These are phyloP conservation scores for Leptinotarsa lineolata DNA, from an alignment of 1,140 invertebrate species.

Conservation along the genomic window DNA sequence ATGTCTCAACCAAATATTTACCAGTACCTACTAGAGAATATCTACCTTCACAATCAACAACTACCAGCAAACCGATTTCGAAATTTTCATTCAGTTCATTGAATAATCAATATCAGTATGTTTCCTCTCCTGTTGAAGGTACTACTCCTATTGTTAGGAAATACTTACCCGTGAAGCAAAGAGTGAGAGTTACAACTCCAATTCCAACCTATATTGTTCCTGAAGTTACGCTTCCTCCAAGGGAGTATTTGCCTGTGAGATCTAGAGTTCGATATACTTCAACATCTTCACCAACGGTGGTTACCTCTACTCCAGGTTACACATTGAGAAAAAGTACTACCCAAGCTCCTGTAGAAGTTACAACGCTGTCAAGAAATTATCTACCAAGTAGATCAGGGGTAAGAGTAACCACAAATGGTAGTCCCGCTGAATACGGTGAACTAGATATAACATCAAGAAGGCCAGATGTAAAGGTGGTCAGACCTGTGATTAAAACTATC, in stretches of 20 bases:
- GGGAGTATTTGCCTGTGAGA: slow-evolving; percentile 29
- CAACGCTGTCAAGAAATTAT: slow-evolving; percentile 38
- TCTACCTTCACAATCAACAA: slow-evolving; percentile 7
- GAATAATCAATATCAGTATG: slow-evolving; percentile 37
- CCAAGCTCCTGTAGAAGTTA: slow-evolving; percentile 41
- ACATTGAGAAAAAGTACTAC: slow-evolving; percentile 29
- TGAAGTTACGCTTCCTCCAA: not conserved
- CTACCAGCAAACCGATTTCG: slow-evolving; percentile 38
- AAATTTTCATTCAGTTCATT: slow-evolving; percentile 41
- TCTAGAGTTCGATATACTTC: slow-evolving; percentile 23
- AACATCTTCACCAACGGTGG: slow-evolving; percentile 10
- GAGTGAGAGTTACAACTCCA: slow-evolving; percentile 25
- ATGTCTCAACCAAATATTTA: slow-evolving; percentile 10
- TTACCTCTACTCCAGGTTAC: slow-evolving; percentile 5
- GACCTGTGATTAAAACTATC: slow-evolving; percentile 42
- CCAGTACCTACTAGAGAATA: slow-evolving; percentile 19
- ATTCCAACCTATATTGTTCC: slow-evolving; percentile 23
- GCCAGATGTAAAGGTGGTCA: slow-evolving; percentile 37
- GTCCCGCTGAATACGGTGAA: not conserved
- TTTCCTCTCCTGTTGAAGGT: slow-evolving; percentile 13
- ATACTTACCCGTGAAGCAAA: slow-evolving; percentile 30
- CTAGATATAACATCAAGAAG: slow-evolving; percentile 16
- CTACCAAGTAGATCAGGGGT: slow-evolving; percentile 39
- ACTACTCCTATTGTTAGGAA: not conserved
- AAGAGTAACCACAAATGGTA: slow-evolving; percentile 31